phyloP scores from a whole-genome alignment of 2,113 vertebrate genomes.

The Clinocottus analis region DNA sequence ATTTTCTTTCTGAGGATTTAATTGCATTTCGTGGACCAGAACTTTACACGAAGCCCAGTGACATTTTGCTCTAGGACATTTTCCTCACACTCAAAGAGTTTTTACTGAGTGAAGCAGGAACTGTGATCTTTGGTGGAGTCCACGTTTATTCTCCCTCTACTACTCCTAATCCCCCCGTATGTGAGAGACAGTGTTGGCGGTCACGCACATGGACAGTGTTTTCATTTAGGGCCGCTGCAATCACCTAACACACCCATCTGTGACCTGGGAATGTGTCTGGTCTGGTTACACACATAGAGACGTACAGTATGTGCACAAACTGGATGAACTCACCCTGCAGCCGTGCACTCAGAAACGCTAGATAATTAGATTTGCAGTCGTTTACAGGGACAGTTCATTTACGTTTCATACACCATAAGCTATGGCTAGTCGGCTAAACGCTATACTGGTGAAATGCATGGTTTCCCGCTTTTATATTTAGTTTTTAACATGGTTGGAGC shows the following conservation, averaged over 20 bases:
- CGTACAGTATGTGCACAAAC: constrained; percentile 4
- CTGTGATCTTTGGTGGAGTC: constrained; percentile 65
- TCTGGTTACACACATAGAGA: constrained; percentile 18
- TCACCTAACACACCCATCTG: constrained; percentile 56
- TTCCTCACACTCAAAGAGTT: constrained; percentile 16
- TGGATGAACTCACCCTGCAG: constrained; percentile 6
- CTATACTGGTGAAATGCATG: not conserved
- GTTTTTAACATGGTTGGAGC: not conserved
- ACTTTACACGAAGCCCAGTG: not conserved
- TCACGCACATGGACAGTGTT: constrained; percentile 69
- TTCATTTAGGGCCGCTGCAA: constrained; percentile 62
- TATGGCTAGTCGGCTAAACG: no score
- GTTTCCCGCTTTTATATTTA: not conserved
- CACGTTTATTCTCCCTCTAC: constrained; percentile 40
- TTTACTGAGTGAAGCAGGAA: constrained; percentile 21
- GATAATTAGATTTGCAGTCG: constrained; percentile 3
- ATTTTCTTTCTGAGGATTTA: constrained; percentile 18
- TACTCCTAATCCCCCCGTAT: constrained; percentile 62
- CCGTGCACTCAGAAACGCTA: constrained; percentile 17
- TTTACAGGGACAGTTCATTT: not conserved
- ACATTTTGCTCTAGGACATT: constrained; percentile 36
- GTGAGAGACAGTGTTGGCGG: constrained; percentile 36
- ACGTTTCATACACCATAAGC: not conserved
- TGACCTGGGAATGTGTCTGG: constrained; percentile 62
- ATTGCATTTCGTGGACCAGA: constrained; percentile 34